These are phyloP conservation scores for Hyposoter didymator DNA, from an alignment of 2,888 invertebrate species.

Conservation along the genomic window DNA sequence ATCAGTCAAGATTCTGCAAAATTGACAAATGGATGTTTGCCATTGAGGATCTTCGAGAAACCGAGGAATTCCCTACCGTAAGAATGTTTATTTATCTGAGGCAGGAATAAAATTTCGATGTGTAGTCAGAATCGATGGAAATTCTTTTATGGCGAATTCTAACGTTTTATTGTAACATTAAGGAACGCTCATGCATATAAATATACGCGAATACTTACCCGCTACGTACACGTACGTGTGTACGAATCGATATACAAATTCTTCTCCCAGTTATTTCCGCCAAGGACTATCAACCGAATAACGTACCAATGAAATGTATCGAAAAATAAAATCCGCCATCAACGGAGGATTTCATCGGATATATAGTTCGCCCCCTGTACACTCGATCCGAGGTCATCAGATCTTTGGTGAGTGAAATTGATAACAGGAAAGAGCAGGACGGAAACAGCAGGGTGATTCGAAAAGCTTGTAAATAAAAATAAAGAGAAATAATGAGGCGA, in stretches of 20 bases:
- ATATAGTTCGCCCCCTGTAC: too few species aligned
- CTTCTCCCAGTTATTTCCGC: background rate
- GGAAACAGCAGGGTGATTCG: background rate
- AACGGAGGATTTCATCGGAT: background rate
- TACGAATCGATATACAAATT: background rate
- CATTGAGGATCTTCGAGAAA: background rate
- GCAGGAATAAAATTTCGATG: background rate
- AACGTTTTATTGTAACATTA: slow-evolving; percentile 6
- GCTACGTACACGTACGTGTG: background rate
- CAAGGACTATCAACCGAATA: background rate
- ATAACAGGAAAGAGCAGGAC: background rate
- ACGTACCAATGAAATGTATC: background rate
- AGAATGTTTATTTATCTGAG: background rate
- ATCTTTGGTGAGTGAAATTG: background rate
- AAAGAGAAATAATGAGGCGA: background rate
- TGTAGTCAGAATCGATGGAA: background rate
- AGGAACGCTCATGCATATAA: background rate
- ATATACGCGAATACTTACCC: background rate
- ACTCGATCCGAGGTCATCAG: background rate
- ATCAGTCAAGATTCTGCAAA: background rate
- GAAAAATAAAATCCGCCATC: slow-evolving; percentile 1
- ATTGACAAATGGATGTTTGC: background rate
- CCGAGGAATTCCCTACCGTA: background rate
- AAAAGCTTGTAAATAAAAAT: slow-evolving; percentile 6
- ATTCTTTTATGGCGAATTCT: background rate